phyloP scores from a whole-genome alignment of 2,113 vertebrate species.

The Pomatostomus ruficeps region DNA sequence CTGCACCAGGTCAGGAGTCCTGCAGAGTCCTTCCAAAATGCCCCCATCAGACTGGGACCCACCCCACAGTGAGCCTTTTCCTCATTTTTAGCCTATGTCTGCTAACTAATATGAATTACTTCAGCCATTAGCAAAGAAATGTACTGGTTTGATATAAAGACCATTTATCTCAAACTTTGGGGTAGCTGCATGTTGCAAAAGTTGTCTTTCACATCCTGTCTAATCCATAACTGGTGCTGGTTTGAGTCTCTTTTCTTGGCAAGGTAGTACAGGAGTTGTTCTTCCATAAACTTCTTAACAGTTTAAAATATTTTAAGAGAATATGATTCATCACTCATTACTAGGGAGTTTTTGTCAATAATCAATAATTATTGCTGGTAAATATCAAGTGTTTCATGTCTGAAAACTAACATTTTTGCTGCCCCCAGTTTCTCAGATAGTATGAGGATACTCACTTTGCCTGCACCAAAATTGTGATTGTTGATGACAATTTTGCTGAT shows the following conservation, averaged over 20 bases:
- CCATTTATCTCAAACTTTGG: not conserved
- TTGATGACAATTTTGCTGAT: not conserved
- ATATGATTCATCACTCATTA: not conserved
- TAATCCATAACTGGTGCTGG: not conserved
- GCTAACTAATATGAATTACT: not conserved
- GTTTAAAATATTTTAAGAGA: not conserved
- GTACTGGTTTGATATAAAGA: not conserved
- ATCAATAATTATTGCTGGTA: not conserved
- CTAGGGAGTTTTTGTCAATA: not conserved
- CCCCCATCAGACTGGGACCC: not conserved
- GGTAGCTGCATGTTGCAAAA: not conserved
- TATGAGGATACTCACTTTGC: not conserved
- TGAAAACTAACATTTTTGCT: not conserved
- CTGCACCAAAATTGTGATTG: not conserved
- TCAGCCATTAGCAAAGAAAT: not conserved
- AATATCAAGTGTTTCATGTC: not conserved
- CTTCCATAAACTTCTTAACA: not conserved
- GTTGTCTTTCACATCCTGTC: not conserved
- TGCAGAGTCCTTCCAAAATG: not conserved
- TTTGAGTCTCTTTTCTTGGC: not conserved
- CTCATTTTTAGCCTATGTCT: not conserved
- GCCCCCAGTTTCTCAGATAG: not conserved
- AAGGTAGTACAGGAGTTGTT: not conserved
- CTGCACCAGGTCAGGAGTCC: not conserved
- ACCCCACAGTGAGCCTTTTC: not conserved